Conservation (phyloP, 1,140 invertebrate species). For the Drosophila navojoa region DNA sequence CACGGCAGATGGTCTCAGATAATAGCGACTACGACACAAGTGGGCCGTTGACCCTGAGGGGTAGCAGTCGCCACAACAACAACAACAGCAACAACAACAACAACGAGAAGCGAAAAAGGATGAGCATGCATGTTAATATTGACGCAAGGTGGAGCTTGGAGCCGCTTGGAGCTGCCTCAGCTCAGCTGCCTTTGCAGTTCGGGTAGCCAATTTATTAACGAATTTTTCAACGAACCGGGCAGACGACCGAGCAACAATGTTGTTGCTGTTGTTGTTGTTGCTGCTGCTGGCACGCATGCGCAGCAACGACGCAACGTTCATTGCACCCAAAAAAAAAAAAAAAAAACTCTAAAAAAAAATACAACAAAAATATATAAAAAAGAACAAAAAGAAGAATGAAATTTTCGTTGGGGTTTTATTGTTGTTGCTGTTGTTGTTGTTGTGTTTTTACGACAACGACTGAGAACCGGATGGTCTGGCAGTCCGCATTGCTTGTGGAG, state of each 20-base stretch:
- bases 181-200: constrained; percentile 21
- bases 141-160: constrained; percentile 67
- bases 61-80: constrained; percentile 12
- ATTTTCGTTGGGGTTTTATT: constrained; percentile 59
- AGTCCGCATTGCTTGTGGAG: constrained; percentile 2
- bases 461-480: constrained; percentile 71
- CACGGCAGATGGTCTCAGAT: constrained; percentile 67
- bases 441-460: constrained; percentile 42
- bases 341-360: constrained; percentile 39
- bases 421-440: constrained; percentile 32
- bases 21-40: constrained; percentile 58
- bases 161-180: constrained; percentile 31
- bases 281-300: constrained; percentile 67
- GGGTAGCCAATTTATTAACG: constrained; percentile 72
- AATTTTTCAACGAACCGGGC: constrained; percentile 55
- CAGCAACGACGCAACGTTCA: constrained; percentile 71
- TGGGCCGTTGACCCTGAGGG: constrained; percentile 69
- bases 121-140: constrained; percentile 77
- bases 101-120: constrained; percentile 45
- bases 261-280: constrained; percentile 17
- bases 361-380: constrained; percentile 16
- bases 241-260: constrained; percentile 21
- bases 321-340: constrained; percentile 72
- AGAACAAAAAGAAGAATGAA: constrained; percentile 72
- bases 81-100: constrained; percentile 1